These are phyloP conservation scores for Emmelina monodactyla DNA, from an alignment of 2,888 invertebrate species.

Conservation along the genomic window DNA sequence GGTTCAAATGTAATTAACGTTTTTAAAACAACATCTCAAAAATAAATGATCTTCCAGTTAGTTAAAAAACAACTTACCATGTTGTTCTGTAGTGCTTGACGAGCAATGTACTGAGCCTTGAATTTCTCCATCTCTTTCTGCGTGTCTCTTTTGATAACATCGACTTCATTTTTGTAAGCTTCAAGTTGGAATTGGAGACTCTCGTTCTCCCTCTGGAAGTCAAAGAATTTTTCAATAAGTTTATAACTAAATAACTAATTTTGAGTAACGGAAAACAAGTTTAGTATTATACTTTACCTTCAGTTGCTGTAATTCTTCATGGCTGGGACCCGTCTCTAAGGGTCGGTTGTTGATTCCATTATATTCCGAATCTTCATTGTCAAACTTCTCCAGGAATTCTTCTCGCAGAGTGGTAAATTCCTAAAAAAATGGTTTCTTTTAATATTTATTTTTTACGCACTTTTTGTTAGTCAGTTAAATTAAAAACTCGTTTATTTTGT, in stretches of 20 bases:
- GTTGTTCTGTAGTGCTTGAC: constrained; percentile 53
- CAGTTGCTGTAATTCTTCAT: constrained; percentile 35
- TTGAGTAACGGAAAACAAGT: too few relatives aligned
- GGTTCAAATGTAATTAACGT: too few relatives aligned
- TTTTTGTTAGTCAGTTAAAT: too few relatives aligned
- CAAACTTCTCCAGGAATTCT: constrained; percentile 52
- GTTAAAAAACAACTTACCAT: too few relatives aligned
- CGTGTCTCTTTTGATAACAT: constrained; percentile 82
- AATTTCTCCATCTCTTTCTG: constrained; percentile 78
- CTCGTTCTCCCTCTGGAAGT: constrained; percentile 84
- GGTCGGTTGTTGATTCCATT: constrained; percentile 28
- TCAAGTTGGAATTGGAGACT: constrained; percentile 89
- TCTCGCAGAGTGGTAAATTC: constrained; percentile 50
- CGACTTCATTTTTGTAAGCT: constrained; percentile 94
- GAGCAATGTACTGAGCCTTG: constrained; percentile 82
- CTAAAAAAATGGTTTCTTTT: too few relatives aligned
- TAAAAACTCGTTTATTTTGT: too few relatives aligned
- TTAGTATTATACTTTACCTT: too few relatives aligned
- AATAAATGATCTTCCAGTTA: too few relatives aligned
- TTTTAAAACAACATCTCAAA: too few relatives aligned
- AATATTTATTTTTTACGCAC: too few relatives aligned
- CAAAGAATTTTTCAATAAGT: too few relatives aligned
- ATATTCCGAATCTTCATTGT: constrained; percentile 33
- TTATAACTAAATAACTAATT: too few relatives aligned
- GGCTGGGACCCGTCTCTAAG: constrained; percentile 19